These are phyloP conservation scores for Melitaea cinxia DNA, from an alignment of 1,140 invertebrate species.

Conservation along the genomic window DNA sequence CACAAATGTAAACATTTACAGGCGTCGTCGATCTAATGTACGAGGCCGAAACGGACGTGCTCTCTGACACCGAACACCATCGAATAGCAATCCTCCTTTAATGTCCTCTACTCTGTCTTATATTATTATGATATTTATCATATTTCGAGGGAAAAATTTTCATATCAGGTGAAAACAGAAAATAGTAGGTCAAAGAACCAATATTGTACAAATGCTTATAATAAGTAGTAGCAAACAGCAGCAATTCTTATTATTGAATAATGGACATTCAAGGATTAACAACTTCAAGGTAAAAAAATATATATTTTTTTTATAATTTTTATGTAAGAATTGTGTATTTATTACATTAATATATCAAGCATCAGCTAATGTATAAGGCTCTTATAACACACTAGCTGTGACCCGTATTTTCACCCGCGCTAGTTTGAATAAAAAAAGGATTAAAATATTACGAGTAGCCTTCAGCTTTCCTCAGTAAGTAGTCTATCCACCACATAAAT, in stretches of 20 bases:
- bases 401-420: too few species aligned
- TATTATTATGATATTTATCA: constrained; percentile 21
- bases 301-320: constrained; percentile 37
- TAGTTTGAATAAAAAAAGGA: too few species aligned
- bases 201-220: constrained; percentile 34
- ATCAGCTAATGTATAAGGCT: too few species aligned
- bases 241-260: constrained; percentile 45
- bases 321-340: constrained; percentile 27
- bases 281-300: constrained; percentile 25
- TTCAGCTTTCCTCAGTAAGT: too few species aligned
- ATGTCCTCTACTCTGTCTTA: constrained; percentile 6
- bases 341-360: constrained; percentile 19
- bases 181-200: constrained; percentile 20
- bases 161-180: not conserved
- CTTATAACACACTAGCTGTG: too few species aligned
- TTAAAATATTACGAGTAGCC: too few species aligned
- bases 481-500: too few species aligned
- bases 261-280: constrained; percentile 42
- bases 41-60: constrained; percentile 73
- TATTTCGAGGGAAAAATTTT: constrained; percentile 3
- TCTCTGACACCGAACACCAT: constrained; percentile 53
- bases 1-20: constrained; percentile 81
- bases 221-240: constrained; percentile 32
- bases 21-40: constrained; percentile 64
- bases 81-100: constrained; percentile 48